These are phyloP conservation scores for Bettongia penicillata DNA, from an alignment of 2,113 vertebrate genomes.

Conservation along the genomic window DNA sequence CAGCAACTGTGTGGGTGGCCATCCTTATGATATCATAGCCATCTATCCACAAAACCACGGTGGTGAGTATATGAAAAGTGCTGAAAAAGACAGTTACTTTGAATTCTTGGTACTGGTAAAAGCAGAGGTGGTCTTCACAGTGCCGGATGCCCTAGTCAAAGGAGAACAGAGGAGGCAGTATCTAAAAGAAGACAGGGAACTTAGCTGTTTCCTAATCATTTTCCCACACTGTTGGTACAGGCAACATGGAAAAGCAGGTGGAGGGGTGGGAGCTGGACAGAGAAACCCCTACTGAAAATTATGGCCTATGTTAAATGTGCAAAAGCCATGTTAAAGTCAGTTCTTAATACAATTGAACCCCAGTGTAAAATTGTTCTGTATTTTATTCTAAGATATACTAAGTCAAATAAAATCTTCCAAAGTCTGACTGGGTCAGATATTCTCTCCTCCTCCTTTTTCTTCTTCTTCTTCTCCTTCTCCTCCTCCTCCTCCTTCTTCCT, in stretches of 20 bases:
- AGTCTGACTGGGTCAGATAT: neutral
- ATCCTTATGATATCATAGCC: neutral
- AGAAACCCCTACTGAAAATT: neutral
- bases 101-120: neutral
- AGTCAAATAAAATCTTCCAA: neutral
- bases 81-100: neutral
- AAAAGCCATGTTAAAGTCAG: neutral
- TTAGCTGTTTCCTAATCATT: neutral
- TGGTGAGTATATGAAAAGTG: neutral
- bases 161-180: neutral
- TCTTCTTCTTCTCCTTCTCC: too few relatives aligned
- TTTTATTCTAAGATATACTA: neutral
- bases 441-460: too few relatives aligned
- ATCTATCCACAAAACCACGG: neutral
- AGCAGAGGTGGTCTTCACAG: neutral
- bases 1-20: neutral
- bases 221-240: neutral
- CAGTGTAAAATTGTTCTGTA: too few relatives aligned
- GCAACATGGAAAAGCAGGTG: neutral
- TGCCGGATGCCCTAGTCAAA: neutral
- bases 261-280: neutral
- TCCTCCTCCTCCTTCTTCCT: too few relatives aligned
- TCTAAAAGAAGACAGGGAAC: neutral
- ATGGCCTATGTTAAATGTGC: neutral
- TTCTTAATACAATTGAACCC: neutral